Evolutionary conservation across 23 tunicate genomes (phyloP), one percentile per base, ranked within the genome.

Genomic region (Corella eumyota): DNA sequence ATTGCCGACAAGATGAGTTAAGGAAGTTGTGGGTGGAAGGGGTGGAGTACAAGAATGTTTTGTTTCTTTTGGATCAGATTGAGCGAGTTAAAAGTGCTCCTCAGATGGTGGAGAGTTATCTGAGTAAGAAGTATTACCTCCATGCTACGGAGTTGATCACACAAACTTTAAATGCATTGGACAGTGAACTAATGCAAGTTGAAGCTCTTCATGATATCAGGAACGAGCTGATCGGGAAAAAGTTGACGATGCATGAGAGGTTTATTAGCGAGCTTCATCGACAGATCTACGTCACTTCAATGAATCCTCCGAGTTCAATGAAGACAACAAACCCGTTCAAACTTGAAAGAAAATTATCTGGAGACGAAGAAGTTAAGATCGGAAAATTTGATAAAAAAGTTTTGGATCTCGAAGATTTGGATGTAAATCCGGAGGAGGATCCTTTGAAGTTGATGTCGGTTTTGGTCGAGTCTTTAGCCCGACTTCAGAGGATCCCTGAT

Each of bases 1-100:
- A 92, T 50, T 92, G 98, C 53, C 44, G 93, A 61, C 98, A 92
- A 60, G 98, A 92, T 72, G 98, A 92, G 34, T 62, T 92, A 32
- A 64, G 93, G 17, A 83, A 77, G 46, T 52, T 92, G 3, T 92
- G 98, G 98, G 60, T 76, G 13, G 92, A 92, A 61, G 98, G 98
- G 1, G 85, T 82, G 21, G 93, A 92, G 47, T 80, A 92, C 61
- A 92, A 92, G 36, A 83, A 77, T 45, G 76, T 72, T 9, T 36
- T 92, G 47, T 66, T 48, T 4, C 66, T 92, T 9, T 62, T 92
- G n/a, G 92, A 83, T 48, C 95, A 83, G 61, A 71, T 92, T 15
- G 98, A 92, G 58, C 48, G 75, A 11, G 85, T 92, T 23, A 81
- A 77, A 77, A 72, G 66, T 1, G 93, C 93, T 4, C 98, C 98